Conservation (phyloP, 2,888 invertebrate genomes). For the Metacarcinus magister region DNA sequence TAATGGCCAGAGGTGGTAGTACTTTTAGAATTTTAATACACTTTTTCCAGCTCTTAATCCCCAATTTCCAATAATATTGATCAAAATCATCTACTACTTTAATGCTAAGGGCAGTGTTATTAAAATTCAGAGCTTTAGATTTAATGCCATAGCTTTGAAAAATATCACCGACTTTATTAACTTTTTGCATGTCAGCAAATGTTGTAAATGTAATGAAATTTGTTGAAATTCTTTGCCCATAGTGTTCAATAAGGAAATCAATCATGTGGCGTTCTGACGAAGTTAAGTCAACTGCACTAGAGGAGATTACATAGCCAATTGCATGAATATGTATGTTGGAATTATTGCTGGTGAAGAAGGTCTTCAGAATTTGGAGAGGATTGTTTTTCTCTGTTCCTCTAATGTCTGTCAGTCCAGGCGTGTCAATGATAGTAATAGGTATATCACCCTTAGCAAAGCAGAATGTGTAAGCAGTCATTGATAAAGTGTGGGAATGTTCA, state of each 20-base stretch:
- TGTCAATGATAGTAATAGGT: slow-evolving; percentile 69
- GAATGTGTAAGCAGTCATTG: slow-evolving; percentile 71
- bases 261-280: slow-evolving; percentile 71
- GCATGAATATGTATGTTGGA: slow-evolving; percentile 68
- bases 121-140: slow-evolving; percentile 62
- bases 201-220: slow-evolving; percentile 66
- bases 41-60: slow-evolving; percentile 66
- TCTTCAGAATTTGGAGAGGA: slow-evolving; percentile 67
- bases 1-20: slow-evolving; percentile 55
- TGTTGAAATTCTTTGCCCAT: slow-evolving; percentile 47
- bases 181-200: slow-evolving; percentile 56
- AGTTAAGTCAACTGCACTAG: slow-evolving; percentile 61
- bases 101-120: slow-evolving; percentile 57
- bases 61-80: slow-evolving; percentile 64
- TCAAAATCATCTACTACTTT: slow-evolving; percentile 62
- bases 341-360: slow-evolving; percentile 57
- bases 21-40: slow-evolving; percentile 53
- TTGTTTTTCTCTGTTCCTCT: slow-evolving; percentile 58
- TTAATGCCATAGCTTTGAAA: slow-evolving; percentile 54
- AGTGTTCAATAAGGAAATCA: slow-evolving; percentile 33
- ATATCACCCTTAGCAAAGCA: slow-evolving; percentile 8
- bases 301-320: slow-evolving; percentile 67
- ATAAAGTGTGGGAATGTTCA: not conserved
- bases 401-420: slow-evolving; percentile 69
- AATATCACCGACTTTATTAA: slow-evolving; percentile 54